Percentiles rank a stretch among this genome's conserved stretches.
phyloP scores from a whole-genome alignment of 2,113 vertebrate species.

The Nesoenas mayeri region DNA sequence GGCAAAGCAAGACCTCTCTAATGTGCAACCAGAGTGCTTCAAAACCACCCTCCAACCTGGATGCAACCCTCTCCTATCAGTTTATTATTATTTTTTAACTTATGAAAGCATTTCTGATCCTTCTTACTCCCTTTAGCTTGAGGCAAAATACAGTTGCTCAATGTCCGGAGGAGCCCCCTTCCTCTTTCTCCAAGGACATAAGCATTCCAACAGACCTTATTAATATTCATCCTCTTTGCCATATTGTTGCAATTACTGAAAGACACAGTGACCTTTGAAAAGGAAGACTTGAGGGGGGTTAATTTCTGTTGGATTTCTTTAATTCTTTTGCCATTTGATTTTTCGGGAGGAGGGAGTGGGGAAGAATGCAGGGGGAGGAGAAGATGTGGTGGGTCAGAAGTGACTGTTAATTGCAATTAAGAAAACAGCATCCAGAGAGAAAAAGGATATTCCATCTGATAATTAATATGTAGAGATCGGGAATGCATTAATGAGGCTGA shows the following conservation, averaged over 20 bases:
- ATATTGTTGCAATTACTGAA: constrained; percentile 70
- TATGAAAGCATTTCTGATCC: background rate
- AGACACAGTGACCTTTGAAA: constrained; percentile 70
- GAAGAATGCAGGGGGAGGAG: constrained; percentile 16
- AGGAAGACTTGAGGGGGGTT: constrained; percentile 39
- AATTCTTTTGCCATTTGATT: constrained; percentile 62
- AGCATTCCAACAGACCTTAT: constrained; percentile 47
- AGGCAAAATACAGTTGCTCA: constrained; percentile 4
- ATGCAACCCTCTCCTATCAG: background rate
- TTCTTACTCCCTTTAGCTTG: background rate
- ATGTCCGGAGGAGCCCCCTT: constrained; percentile 26
- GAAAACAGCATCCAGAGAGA: constrained; percentile 56
- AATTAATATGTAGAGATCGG: constrained; percentile 63
- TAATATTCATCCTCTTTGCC: constrained; percentile 68
- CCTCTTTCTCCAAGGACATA: constrained; percentile 46
- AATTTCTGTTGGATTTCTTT: constrained; percentile 55
- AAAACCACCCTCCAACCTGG: background rate
- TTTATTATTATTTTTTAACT: background rate
- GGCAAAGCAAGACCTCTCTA: background rate
- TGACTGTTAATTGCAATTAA: constrained; percentile 71
- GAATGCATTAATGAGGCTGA: constrained; percentile 64
- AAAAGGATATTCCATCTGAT: constrained; percentile 61
- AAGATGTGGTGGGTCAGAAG: constrained; percentile 61
- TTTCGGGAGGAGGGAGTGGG: background rate
- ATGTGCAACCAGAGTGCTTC: background rate